Conservation (phyloP, 2,113 vertebrate genomes). For the Heliornis fulica region DNA sequence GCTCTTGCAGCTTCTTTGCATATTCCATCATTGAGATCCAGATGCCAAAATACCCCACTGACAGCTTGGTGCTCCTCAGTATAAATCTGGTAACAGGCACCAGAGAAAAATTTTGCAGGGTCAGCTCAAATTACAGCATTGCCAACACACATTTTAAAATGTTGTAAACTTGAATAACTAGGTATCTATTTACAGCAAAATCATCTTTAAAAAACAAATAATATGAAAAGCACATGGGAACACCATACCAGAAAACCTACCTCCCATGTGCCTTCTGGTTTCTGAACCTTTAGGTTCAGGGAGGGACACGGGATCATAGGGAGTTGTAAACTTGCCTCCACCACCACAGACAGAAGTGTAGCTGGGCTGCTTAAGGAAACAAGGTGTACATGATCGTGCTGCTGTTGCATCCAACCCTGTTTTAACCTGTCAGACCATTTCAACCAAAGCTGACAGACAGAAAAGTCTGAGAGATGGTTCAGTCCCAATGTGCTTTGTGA, state of each 20-base stretch:
- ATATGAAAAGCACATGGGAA: background rate
- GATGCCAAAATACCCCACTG: conserved; percentile 3
- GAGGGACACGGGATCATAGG: background rate
- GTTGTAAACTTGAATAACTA: background rate
- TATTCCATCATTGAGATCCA: background rate
- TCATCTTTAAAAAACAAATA: background rate
- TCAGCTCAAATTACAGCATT: background rate
- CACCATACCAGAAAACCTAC: background rate
- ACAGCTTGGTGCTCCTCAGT: background rate
- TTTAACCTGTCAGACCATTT: background rate
- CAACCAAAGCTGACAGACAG: background rate
- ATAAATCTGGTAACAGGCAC: background rate
- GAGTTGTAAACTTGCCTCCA: background rate
- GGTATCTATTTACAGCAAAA: background rate
- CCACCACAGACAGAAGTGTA: background rate
- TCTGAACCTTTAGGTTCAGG: background rate
- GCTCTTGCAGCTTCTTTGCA: background rate
- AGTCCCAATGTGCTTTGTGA: background rate
- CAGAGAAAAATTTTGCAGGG: background rate
- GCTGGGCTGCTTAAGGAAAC: background rate
- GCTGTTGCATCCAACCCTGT: background rate
- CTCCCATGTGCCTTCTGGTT: background rate
- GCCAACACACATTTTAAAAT: background rate
- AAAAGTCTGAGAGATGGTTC: background rate
- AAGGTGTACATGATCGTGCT: background rate